phyloP scores from a whole-genome alignment of 2,888 invertebrate species.

The Lepidochrysops patricia region DNA sequence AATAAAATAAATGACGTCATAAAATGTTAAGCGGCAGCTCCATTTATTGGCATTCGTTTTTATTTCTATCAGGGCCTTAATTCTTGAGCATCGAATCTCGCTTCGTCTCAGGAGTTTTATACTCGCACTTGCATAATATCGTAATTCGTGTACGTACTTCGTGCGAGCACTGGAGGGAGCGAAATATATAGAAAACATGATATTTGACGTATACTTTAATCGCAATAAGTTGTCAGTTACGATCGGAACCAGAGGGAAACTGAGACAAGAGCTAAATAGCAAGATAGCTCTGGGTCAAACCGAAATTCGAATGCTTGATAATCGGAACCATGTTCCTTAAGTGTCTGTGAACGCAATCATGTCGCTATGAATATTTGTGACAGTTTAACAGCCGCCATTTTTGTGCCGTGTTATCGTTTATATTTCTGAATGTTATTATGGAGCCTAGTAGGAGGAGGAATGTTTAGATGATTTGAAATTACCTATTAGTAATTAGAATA shows the following conservation, averaged over 20 bases:
- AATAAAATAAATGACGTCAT: conserved; percentile 41
- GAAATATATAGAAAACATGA: too few species aligned
- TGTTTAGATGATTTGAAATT: neutral
- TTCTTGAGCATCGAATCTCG: too few species aligned
- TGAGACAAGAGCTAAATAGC: too few species aligned
- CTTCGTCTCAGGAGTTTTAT: too few species aligned
- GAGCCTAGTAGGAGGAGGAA: neutral
- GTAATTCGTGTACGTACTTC: too few species aligned
- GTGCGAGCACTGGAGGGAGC: too few species aligned
- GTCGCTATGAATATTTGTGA: conserved; percentile 10
- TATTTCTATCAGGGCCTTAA: conserved; percentile 15
- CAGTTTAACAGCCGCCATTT: conserved; percentile 1
- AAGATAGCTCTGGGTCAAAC: too few species aligned
- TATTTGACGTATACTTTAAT: too few species aligned
- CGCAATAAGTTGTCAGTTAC: too few species aligned
- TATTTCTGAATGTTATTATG: neutral
- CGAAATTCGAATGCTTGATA: too few species aligned
- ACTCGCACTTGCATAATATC: too few species aligned
- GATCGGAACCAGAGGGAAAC: too few species aligned
- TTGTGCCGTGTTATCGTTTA: neutral
- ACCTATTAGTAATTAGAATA: neutral
- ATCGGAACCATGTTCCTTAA: conserved; percentile 16
- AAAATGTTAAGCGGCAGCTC: conserved; percentile 38
- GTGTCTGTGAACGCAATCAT: conserved; percentile 10
- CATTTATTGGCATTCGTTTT: conserved; percentile 29